A percentile compares a stretch with the other conserved stretches of the same genome.
phyloP scores from a whole-genome alignment of 2,888 invertebrate genomes.

The Amblyjoppa fuscipennis region DNA sequence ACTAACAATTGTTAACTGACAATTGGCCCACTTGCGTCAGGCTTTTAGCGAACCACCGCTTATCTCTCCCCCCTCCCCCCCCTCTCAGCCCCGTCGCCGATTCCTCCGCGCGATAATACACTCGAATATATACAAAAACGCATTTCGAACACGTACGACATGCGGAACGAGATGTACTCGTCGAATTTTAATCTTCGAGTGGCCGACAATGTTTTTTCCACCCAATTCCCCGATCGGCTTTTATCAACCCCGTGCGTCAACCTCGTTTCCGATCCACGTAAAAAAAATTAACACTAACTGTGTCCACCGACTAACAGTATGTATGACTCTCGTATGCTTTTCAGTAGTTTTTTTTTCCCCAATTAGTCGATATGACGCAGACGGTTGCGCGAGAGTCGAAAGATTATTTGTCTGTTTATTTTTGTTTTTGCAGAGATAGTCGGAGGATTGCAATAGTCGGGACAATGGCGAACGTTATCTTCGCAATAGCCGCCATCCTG shows the following conservation, averaged over 20 bases:
- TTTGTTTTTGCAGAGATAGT: constrained; percentile 11
- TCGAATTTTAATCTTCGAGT: constrained; percentile 33
- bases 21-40: constrained; percentile 78
- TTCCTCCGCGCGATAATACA: background rate
- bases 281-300: constrained; percentile 11
- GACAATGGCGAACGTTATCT: constrained; percentile 72
- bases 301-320: constrained; percentile 51
- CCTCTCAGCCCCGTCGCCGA: constrained; percentile 36
- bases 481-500: constrained; percentile 68
- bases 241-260: constrained; percentile 6
- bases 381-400: constrained; percentile 46
- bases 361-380: background rate
- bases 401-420: constrained; percentile 55
- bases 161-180: constrained; percentile 30
- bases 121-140: background rate
- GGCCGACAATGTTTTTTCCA: constrained; percentile 6
- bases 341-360: constrained; percentile 13
- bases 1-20: constrained; percentile 77
- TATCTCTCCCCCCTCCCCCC: constrained; percentile 70
- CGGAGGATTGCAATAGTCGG: constrained; percentile 14
- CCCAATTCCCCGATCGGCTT: constrained; percentile 10
- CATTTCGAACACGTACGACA: constrained; percentile 31
- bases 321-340: constrained; percentile 37
- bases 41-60: constrained; percentile 74
- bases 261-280: background rate